Evolutionary conservation across 2,888 invertebrate species (phyloP), one percentile per base, ranked within the genome.

Genomic region (Epistrophe eligans): DNA sequence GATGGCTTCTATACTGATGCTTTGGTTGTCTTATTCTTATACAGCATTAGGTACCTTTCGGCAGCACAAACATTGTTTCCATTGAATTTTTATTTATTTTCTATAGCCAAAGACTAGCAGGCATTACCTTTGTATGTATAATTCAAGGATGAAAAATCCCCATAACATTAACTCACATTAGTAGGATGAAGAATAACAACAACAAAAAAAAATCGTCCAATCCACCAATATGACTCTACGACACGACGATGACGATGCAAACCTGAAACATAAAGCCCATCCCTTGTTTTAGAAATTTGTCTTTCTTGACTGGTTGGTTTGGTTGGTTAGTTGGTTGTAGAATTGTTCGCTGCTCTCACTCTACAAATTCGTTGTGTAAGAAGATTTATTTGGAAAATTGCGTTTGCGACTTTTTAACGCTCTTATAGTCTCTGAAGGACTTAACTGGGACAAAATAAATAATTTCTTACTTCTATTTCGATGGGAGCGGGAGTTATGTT

Each of bases 21-120:
- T 19, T 50, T 55, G 3, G 70, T 70, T 64, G 66, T 66, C 38
- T 50, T 64, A 7, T 35, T 35, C 35, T 7, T 35, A 35, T 35
- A 24, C 24, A 15, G 43, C 9, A 43, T 60, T 60, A 55, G 52
- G n/a, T 24, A 71, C 84, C 85, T 85, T 85, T 85, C 82, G 70
- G 52, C 85, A 74, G 52, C 85, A 74, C 77, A 82, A 85, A 85
- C 85, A 85, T 82, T 71, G 82, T 82, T 24, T 85, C 74, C 82
- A 85, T 85, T 85, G 85, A 85, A 83, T 87, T 87, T 87, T 87
- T 87, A 83, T 87, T 87, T 87, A 87, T 87, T 83, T 87, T 79
- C 82, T 17, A 79, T 83, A 87, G 83, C 58, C 72, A 52, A 70
- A 55, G 82, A 70, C 82, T 52, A 60, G 58, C 38, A 45, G 77